phyloP scores from a whole-genome alignment of 1,140 invertebrate species.

The Andrena cerasifolii region DNA sequence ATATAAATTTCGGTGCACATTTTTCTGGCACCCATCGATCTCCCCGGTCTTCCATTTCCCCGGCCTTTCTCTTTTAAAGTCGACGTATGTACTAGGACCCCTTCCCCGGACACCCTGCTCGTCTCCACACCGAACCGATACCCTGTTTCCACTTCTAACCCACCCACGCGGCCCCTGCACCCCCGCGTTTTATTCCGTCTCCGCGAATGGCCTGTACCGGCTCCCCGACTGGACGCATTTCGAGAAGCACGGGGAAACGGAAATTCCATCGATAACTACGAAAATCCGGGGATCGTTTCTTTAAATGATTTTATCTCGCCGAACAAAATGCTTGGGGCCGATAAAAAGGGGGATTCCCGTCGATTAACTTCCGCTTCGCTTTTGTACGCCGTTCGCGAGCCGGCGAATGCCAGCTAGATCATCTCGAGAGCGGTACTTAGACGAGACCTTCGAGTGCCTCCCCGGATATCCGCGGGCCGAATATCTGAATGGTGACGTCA shows the following conservation, averaged over 20 bases:
- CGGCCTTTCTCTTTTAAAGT: slow-evolving; percentile 53
- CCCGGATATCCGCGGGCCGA: slow-evolving; percentile 28
- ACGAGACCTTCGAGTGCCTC: slow-evolving; percentile 4
- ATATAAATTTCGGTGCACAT: slow-evolving; percentile 69
- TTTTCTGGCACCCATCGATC: slow-evolving; percentile 67
- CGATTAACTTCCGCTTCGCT: slow-evolving; percentile 63
- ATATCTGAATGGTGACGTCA: slow-evolving; percentile 25
- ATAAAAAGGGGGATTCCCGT: slow-evolving; percentile 57
- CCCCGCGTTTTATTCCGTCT: slow-evolving; percentile 8
- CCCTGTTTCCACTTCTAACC: too few species aligned
- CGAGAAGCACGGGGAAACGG: slow-evolving; percentile 35
- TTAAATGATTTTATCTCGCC: slow-evolving; percentile 55
- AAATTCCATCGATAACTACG: slow-evolving; percentile 61
- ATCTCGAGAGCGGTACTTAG: slow-evolving; percentile 29
- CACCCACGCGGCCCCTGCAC: too few species aligned
- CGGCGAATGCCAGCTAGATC: slow-evolving; percentile 5
- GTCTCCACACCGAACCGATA: slow-evolving; percentile 3
- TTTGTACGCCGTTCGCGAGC: slow-evolving; percentile 40
- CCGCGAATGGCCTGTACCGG: slow-evolving; percentile 9
- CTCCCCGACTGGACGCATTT: slow-evolving; percentile 47
- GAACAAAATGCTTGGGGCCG: slow-evolving; percentile 50
- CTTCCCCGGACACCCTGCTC: background rate
- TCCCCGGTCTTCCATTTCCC: slow-evolving; percentile 39
- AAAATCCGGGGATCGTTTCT: slow-evolving; percentile 32
- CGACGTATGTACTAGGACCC: slow-evolving; percentile 14